A percentile compares a stretch with the other conserved stretches of the same genome.
Conservation (phyloP, 2,888 invertebrate species). For the Drosophila atripex region DNA sequence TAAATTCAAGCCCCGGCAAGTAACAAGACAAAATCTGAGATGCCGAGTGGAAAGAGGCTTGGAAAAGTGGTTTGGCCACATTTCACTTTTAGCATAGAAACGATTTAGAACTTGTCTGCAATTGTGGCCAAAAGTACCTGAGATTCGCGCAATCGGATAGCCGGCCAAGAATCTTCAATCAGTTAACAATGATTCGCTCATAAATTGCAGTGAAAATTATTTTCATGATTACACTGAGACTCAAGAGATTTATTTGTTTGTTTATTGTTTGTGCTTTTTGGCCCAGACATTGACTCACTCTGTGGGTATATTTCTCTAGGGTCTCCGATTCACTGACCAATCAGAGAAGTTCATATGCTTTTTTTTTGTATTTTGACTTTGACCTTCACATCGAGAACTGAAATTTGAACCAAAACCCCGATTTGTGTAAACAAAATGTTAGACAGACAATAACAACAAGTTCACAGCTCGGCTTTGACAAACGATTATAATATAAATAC, state of each 20-base stretch:
- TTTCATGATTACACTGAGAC: background rate
- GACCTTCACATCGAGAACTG: constrained; percentile 71
- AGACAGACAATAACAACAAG: constrained; percentile 38
- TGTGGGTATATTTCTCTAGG: constrained; percentile 1
- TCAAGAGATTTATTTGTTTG: constrained; percentile 11
- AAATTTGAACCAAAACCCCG: constrained; percentile 61
- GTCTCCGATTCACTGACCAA: constrained; percentile 32
- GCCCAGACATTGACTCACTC: constrained; percentile 29
- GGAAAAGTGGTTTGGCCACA: constrained; percentile 72
- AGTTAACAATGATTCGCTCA: background rate
- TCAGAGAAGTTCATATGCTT: constrained; percentile 11
- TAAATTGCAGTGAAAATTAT: background rate
- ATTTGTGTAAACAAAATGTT: constrained; percentile 60
- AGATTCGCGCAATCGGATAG: constrained; percentile 10
- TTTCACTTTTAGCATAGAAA: constrained; percentile 80
- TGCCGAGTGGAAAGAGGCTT: constrained; percentile 23
- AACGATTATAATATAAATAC: constrained; percentile 30
- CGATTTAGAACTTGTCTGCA: constrained; percentile 72
- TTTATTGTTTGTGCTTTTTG: background rate
- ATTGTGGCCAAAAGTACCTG: constrained; percentile 28
- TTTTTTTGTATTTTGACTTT: constrained; percentile 50
- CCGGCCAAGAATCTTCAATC: background rate
- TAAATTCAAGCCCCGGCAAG: constrained; percentile 17
- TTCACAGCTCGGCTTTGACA: constrained; percentile 39
- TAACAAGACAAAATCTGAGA: constrained; percentile 2